Conservation (phyloP, 2,888 invertebrate genomes). For the Ernsta delagoae region DNA sequence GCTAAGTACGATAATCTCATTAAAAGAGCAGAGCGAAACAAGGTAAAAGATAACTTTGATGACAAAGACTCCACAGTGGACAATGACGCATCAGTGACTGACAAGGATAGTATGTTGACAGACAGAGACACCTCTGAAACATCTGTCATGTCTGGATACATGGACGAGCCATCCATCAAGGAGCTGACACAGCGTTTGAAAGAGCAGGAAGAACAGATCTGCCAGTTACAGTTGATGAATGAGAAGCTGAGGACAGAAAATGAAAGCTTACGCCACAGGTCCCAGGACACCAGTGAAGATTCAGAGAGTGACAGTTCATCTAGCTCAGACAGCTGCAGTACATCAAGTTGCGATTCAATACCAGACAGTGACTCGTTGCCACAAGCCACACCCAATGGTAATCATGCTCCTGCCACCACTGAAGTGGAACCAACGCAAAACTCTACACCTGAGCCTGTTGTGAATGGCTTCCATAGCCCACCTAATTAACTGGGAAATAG, state of each 20-base stretch:
- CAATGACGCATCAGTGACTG: slow-evolving; percentile 56
- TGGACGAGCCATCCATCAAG: slow-evolving; percentile 61
- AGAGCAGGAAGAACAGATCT: slow-evolving; percentile 86
- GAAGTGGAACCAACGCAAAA: slow-evolving; percentile 50
- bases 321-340: slow-evolving; percentile 69
- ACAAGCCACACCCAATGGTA: slow-evolving; percentile 44
- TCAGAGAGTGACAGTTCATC: slow-evolving; percentile 87
- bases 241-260: slow-evolving; percentile 87
- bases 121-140: slow-evolving; percentile 70
- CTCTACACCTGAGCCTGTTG: slow-evolving; percentile 53
- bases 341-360: slow-evolving; percentile 75
- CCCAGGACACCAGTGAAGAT: slow-evolving; percentile 80
- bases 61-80: slow-evolving; percentile 58
- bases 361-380: slow-evolving; percentile 49
- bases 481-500: slow-evolving; percentile 39
- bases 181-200: slow-evolving; percentile 73
- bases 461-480: slow-evolving; percentile 73
- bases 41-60: slow-evolving; percentile 50
- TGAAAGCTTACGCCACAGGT: slow-evolving; percentile 80
- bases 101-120: slow-evolving; percentile 67
- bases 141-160: slow-evolving; percentile 62
- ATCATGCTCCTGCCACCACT: slow-evolving; percentile 44
- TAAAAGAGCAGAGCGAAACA: slow-evolving; percentile 80
- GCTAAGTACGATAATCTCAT: slow-evolving; percentile 89
- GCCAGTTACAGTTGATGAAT: slow-evolving; percentile 85